Conservation (phyloP, 2,888 invertebrate genomes). For the Druceiella hillmani region DNA sequence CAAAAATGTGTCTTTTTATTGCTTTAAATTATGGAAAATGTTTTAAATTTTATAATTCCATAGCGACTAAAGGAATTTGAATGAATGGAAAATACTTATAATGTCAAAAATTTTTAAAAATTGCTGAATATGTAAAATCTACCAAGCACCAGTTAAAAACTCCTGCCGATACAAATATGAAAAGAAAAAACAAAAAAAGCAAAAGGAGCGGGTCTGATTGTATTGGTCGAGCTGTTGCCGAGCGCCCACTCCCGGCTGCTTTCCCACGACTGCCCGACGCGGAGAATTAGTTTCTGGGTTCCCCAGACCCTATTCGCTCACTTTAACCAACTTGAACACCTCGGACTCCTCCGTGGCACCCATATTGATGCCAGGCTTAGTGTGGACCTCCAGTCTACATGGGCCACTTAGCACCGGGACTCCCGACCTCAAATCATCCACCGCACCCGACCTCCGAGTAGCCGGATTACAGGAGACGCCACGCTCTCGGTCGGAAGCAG, state of each 20-base stretch:
- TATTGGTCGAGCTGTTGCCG: slow-evolving; percentile 73
- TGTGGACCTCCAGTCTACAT: slow-evolving; percentile 73
- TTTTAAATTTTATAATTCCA: too few relatives aligned
- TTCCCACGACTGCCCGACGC: slow-evolving; percentile 98
- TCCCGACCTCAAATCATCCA: slow-evolving; percentile 91
- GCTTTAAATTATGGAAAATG: too few relatives aligned
- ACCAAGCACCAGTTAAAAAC: too few relatives aligned
- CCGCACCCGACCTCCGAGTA: slow-evolving; percentile 87
- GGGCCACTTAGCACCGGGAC: slow-evolving; percentile 30
- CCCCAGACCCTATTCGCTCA: slow-evolving; percentile 98
- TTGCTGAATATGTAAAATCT: too few relatives aligned
- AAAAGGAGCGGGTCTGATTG: slow-evolving; percentile 46
- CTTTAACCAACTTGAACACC: slow-evolving; percentile 72
- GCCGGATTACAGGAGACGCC: slow-evolving; percentile 99
- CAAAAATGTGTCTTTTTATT: too few relatives aligned
- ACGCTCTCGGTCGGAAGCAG: slow-evolving; percentile 73
- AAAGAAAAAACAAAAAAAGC: too few relatives aligned
- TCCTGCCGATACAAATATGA: too few relatives aligned
- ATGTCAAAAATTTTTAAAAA: too few relatives aligned
- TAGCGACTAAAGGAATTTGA: too few relatives aligned
- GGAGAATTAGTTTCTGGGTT: slow-evolving; percentile 99
- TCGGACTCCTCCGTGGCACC: slow-evolving; percentile 77
- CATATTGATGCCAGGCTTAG: slow-evolving; percentile 98
- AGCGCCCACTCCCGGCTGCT: slow-evolving; percentile 93
- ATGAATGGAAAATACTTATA: too few relatives aligned